Conservation (phyloP, 2,888 invertebrate species). For the Euproctis similis region DNA sequence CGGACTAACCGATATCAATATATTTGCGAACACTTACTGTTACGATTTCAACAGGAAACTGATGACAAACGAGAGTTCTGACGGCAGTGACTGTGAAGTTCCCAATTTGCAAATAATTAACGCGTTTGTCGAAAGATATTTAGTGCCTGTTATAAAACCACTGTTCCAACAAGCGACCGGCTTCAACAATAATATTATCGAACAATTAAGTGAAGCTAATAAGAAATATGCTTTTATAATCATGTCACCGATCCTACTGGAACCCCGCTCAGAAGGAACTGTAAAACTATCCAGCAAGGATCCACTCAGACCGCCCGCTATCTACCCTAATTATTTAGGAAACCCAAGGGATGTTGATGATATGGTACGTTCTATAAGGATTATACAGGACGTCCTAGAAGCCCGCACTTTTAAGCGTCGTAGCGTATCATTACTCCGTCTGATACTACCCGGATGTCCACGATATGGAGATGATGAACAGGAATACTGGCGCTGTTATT, state of each 20-base stretch:
- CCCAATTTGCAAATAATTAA: conserved; percentile 41
- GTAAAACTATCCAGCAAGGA: conserved; percentile 36
- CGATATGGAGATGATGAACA: conserved; percentile 5
- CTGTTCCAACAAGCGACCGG: conserved; percentile 18
- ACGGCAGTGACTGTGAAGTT: conserved; percentile 31
- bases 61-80: conserved; percentile 23
- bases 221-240: conserved; percentile 26
- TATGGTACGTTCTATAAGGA: conserved; percentile 30
- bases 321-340: conserved; percentile 40
- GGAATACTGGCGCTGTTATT: conserved; percentile 48
- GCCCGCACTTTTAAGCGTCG: conserved; percentile 20
- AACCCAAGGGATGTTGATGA: conserved; percentile 36
- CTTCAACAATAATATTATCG: conserved; percentile 22
- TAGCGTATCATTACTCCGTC: conserved; percentile 28
- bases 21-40: conserved; percentile 41
- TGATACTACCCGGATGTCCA: conserved; percentile 35
- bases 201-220: conserved; percentile 32
- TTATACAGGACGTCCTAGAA: conserved; percentile 34
- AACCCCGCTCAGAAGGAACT: conserved; percentile 36
- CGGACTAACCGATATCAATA: conserved; percentile 38
- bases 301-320: conserved; percentile 30
- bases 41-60: conserved; percentile 29
- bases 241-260: conserved; percentile 34
- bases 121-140: conserved; percentile 29
- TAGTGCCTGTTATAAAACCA: conserved; percentile 14